Conservation (phyloP, 2,797 vertebrate genomes). For the Xenentodon cancila region DNA sequence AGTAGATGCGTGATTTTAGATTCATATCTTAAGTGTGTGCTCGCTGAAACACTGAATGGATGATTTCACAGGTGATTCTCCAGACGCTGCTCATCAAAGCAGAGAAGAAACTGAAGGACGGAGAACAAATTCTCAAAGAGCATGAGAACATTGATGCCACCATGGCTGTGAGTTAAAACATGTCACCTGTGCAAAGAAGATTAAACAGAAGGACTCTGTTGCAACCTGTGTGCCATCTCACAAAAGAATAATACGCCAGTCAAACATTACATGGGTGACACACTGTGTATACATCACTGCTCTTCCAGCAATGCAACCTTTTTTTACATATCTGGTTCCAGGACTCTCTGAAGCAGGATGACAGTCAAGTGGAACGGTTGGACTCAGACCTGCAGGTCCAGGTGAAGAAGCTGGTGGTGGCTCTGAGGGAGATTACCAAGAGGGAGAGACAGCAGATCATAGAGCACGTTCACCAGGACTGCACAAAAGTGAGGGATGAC, state of each 20-base stretch:
- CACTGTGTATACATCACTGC: no score
- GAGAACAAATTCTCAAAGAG: conserved; percentile 69
- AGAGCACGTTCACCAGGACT: conserved; percentile 63
- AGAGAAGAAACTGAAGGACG: conserved; percentile 72
- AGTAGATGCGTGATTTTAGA: neutral
- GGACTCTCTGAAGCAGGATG: conserved; percentile 67
- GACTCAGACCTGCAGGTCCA: conserved; percentile 69
- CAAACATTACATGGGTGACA: no score
- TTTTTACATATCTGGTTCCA: conserved; percentile 23
- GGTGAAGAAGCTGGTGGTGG: conserved; percentile 69
- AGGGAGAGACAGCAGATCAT: conserved; percentile 69
- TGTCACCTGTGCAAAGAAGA: neutral
- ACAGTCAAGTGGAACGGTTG: conserved; percentile 68
- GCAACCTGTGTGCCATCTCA: no score
- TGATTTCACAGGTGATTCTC: conserved; percentile 67
- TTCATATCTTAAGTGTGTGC: neutral
- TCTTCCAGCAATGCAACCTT: neutral
- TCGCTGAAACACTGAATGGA: conserved; percentile 2
- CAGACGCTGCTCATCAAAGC: conserved; percentile 71
- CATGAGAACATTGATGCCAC: conserved; percentile 60
- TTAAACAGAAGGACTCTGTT: neutral
- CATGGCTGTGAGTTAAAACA: conserved; percentile 66
- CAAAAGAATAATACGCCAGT: no score
- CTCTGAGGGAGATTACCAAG: conserved; percentile 68
- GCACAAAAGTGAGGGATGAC: conserved; percentile 58